Conservation (phyloP, 2,797 vertebrate genomes). For the Bradypodion pumilum region DNA sequence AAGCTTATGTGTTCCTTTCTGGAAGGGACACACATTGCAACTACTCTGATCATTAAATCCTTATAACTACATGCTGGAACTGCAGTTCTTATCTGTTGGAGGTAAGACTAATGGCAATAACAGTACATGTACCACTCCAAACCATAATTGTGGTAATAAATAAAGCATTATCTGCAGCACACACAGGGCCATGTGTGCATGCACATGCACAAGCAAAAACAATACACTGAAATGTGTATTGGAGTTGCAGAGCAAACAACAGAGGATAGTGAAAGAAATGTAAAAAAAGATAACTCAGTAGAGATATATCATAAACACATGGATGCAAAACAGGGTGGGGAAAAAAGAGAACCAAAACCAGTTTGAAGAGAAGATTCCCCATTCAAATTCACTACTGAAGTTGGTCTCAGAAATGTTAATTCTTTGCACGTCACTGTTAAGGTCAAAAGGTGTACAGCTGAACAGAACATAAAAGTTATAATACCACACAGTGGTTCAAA, state of each 20-base stretch:
- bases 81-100: background rate
- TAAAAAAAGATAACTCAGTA: background rate
- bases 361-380: background rate
- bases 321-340: background rate
- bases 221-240: background rate
- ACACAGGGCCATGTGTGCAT: background rate
- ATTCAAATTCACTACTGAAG: background rate
- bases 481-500: constrained; percentile 12
- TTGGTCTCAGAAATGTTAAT: constrained; percentile 6
- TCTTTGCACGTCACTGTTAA: constrained; percentile 33
- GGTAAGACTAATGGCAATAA: background rate
- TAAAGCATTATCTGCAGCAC: background rate
- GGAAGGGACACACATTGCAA: background rate
- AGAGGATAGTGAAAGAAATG: background rate
- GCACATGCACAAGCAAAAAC: background rate
- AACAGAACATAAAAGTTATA: constrained; percentile 38
- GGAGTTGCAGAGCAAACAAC: background rate
- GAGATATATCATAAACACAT: background rate
- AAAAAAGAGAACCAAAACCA: background rate
- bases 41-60: no score
- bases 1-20: background rate
- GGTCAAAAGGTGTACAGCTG: constrained; percentile 26
- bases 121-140: background rate
- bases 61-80: background rate
- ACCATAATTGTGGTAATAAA: background rate